phyloP scores from a whole-genome alignment of 2,888 invertebrate genomes.

The Flabesymbios commensalis region DNA sequence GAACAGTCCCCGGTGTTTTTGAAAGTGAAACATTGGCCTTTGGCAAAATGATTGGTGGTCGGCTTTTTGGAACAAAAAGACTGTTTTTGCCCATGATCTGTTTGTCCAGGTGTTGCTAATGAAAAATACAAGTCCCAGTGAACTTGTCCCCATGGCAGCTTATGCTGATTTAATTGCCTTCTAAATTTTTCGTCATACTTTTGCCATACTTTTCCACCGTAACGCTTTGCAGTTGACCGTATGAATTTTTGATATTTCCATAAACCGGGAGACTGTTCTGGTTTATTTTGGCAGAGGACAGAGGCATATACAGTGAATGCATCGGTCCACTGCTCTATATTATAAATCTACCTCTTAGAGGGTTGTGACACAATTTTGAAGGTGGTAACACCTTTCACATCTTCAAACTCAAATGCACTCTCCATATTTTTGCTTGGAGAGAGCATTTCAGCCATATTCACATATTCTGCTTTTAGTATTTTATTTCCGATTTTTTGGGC shows the following conservation, averaged over 20 bases:
- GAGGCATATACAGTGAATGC: not conserved
- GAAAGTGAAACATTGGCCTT: not conserved
- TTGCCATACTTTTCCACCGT: not conserved
- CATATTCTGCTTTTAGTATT: no score
- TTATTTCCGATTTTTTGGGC: no score
- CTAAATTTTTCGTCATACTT: not conserved
- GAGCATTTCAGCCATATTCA: not conserved
- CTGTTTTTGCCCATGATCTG: no score
- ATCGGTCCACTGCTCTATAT: not conserved
- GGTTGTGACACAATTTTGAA: no score
- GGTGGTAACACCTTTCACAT: not conserved
- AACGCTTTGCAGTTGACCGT: not conserved
- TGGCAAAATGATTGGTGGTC: not conserved
- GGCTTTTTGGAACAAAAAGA: no score
- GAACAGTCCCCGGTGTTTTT: not conserved
- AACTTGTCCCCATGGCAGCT: not conserved
- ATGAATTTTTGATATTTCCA: not conserved
- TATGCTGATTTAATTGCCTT: not conserved
- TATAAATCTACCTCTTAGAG: not conserved
- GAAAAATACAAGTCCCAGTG: not conserved
- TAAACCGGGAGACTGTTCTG: not conserved
- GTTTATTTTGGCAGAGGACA: not conserved
- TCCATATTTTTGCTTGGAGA: not conserved
- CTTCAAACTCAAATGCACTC: not conserved
- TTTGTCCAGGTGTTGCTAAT: not conserved